Percentiles rank a stretch among this genome's conserved stretches.
phyloP scores from a whole-genome alignment of 2,797 vertebrate species.

The Halcyon leucocephala region DNA sequence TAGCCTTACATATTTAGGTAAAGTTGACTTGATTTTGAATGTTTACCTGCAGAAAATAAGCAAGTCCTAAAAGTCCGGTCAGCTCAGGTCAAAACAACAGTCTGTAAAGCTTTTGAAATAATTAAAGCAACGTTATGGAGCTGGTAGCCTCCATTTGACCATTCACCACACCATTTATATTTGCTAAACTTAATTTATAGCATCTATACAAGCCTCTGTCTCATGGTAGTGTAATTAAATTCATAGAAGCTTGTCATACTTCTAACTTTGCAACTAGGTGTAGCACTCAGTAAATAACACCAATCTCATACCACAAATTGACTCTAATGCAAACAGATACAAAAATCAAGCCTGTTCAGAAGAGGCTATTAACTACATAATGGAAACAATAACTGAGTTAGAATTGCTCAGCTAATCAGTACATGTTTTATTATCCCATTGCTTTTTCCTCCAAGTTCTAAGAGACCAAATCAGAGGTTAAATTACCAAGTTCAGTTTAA shows the following conservation, averaged over 20 bases:
- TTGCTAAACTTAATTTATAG: constrained; percentile 47
- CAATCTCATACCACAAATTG: constrained; percentile 61
- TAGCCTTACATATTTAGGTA: neutral
- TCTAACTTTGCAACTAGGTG: constrained; percentile 44
- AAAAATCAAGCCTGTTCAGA: constrained; percentile 56
- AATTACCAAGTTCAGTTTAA: constrained; percentile 3
- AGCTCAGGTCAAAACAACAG: neutral
- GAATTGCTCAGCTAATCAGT: constrained; percentile 55
- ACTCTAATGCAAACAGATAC: constrained; percentile 64
- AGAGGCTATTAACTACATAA: constrained; percentile 50
- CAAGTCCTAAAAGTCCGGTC: neutral
- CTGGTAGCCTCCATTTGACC: constrained; percentile 6
- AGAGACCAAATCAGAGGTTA: constrained; percentile 11
- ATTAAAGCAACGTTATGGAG: neutral
- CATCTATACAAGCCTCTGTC: constrained; percentile 17
- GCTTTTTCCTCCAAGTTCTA: neutral
- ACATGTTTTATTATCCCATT: constrained; percentile 20
- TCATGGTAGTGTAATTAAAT: constrained; percentile 53
- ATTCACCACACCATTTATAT: constrained; percentile 13
- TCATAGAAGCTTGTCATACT: constrained; percentile 46
- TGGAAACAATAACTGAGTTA: constrained; percentile 59
- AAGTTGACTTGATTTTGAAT: neutral
- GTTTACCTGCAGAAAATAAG: neutral
- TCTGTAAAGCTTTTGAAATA: neutral
- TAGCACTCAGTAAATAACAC: constrained; percentile 62